Evolutionary conservation across 2,113 vertebrate species (phyloP), one percentile per base, ranked within the genome.

Genomic region (Aix galericulata): DNA sequence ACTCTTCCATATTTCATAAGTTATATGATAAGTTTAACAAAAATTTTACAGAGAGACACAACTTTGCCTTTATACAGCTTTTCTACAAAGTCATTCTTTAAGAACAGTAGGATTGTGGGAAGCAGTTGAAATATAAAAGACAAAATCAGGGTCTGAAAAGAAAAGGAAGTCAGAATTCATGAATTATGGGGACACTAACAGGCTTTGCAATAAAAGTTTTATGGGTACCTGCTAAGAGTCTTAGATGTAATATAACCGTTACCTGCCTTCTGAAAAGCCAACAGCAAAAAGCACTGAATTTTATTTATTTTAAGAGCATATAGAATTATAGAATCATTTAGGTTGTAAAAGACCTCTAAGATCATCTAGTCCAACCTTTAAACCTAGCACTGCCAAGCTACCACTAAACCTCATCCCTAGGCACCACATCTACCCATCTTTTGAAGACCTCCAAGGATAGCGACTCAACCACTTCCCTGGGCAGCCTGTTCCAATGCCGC

Each of bases 1-100:
- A 93, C 21, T 88, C 29, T 53, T 66, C 79, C 76, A 4, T 77
- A 92, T 63, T 91, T 94, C 88, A 86, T 78, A 86, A 91, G 73
- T 59, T 1, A 3, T 64, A 38, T 72, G 69, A 90, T 31, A 92
- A 84, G 52, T 72, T 82, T 8, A 82, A 67, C 17, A 72, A 14
- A 81, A 52, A 18, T 56, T 88, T 88, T 89, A 87, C 17, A 88
- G 27, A 73, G 25, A 71, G 53, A 80, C 2, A 42, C 14, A 89
- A 69, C 22, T 82, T 78, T 38, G 5, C 42, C 38, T 87, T 75
- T 73, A 85, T 14, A 75, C 13, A 66, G 36, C 29, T 42, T 17
- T 85, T 44, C 21, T n/a, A 62, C 31, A 3, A 83, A 63, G 18
- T 50, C 67, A 63, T 9, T 84, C 53, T 56, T 87, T 88, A 21